Conservation (phyloP, 2,797 vertebrate genomes). For the Rachycentron canadum region DNA sequence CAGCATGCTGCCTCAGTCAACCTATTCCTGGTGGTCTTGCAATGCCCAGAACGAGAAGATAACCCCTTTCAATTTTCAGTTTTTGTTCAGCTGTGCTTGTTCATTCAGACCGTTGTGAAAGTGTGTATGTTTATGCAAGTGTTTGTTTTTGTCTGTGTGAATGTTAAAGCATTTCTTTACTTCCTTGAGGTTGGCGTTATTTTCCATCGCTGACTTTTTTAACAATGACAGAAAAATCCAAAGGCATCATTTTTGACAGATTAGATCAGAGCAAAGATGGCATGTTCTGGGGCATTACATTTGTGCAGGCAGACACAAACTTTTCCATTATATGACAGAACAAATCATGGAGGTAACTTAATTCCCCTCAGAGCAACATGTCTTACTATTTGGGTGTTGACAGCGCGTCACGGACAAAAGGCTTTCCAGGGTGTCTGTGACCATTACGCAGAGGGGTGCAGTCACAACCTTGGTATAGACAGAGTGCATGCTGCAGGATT, state of each 20-base stretch:
- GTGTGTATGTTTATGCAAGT: slow-evolving; percentile 1
- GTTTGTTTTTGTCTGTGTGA: slow-evolving; percentile 25
- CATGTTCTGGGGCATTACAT: neutral
- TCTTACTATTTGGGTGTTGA: too few relatives aligned
- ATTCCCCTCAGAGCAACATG: too few relatives aligned
- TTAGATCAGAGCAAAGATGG: neutral
- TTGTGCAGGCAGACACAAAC: too few relatives aligned
- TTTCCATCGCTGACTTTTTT: too few relatives aligned
- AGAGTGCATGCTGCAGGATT: too few relatives aligned
- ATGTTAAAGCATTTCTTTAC: slow-evolving; percentile 5
- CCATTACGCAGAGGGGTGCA: too few relatives aligned
- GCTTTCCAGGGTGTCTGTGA: too few relatives aligned
- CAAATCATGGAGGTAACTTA: neutral
- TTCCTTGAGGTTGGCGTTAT: too few relatives aligned
- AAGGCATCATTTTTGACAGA: neutral
- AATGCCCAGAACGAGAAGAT: slow-evolving; percentile 35
- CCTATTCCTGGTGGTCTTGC: slow-evolving; percentile 63
- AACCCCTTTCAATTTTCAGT: slow-evolving; percentile 43
- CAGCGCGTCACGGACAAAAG: too few relatives aligned
- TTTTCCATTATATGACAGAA: neutral
- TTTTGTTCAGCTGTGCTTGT: slow-evolving; percentile 30
- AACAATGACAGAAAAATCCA: neutral
- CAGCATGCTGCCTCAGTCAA: slow-evolving; percentile 62
- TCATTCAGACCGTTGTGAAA: neutral
- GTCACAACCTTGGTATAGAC: too few relatives aligned